Conservation (phyloP, 2,113 vertebrate species). For the Pontoporia blainvillei region DNA sequence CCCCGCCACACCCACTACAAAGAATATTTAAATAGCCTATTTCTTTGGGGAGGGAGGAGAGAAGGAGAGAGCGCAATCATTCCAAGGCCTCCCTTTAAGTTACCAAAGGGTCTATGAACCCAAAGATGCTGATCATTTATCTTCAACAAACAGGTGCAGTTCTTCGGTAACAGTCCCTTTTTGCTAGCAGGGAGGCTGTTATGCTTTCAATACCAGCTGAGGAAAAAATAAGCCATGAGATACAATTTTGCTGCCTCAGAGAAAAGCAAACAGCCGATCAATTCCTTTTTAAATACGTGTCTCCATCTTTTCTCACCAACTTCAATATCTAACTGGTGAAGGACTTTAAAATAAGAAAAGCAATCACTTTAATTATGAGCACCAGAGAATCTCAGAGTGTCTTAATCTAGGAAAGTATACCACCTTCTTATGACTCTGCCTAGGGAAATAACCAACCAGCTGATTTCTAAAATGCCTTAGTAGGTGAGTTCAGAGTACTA, state of each 20-base stretch:
- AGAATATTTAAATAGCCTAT: background rate
- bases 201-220: background rate
- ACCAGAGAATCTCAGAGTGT: background rate
- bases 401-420: conserved; percentile 9
- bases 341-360: conserved; percentile 3
- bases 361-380: background rate
- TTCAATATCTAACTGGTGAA: background rate
- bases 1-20: background rate
- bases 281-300: background rate
- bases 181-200: background rate
- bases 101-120: background rate
- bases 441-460: background rate
- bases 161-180: background rate
- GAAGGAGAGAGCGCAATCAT: background rate
- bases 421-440: background rate
- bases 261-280: background rate
- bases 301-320: background rate
- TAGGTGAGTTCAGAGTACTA: background rate
- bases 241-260: background rate
- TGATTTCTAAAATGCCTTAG: background rate
- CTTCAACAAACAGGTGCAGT: background rate
- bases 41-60: accelerated
- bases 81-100: background rate
- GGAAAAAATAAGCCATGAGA: background rate
- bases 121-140: background rate